Evolutionary conservation across 1,140 invertebrate genomes (phyloP), one percentile per base, ranked within the genome.

Genomic region (Aphaenogaster floridana): DNA sequence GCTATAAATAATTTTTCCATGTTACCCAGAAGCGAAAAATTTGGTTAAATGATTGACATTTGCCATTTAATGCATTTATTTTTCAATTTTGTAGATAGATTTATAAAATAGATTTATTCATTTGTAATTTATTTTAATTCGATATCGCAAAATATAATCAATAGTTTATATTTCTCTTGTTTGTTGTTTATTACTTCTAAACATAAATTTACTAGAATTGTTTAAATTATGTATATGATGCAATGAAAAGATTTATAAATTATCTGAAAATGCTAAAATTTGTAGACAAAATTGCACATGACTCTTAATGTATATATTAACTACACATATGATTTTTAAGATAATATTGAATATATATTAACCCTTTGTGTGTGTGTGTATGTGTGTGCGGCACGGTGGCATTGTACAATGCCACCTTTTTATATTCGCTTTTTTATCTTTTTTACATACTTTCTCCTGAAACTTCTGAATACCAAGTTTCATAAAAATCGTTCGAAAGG

Each of bases 1-100:
- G 50, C 8, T 13, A 71, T 45, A 71, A 71, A 71, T 81, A 42
- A 71, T 71, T 21, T 50, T 50, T 39, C 68, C 6, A 34, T 81
- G 9, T 45, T 34, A 13, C n/a, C n/a, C 13, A 6, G 15, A 71
- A 69, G 9, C 1, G 15, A 21, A 68, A 68, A 52, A 52, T 68
- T 57, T n/a, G 15, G 1, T 45, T 9, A 45, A 50, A 36, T 50
- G 2, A 64, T 76, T 61, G 52, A 78, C 13, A 48, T 36, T 21
- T 63, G 13, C 45, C 6, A 45, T 76, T 17, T 48, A 36, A 57
- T 34, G 28, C 0, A 4, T 54, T 48, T 61, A 64, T 42, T 57
- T 39, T 34, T n/a, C 21, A 3, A n/a, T 2, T 6, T 77, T 57
- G 0, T 59, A 17, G 13, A 48, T 50, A 50, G 5, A 9, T 64